Evolutionary conservation across 2,888 invertebrate genomes (phyloP).

Genomic region (Eristalinus sepulchralis): DNA sequence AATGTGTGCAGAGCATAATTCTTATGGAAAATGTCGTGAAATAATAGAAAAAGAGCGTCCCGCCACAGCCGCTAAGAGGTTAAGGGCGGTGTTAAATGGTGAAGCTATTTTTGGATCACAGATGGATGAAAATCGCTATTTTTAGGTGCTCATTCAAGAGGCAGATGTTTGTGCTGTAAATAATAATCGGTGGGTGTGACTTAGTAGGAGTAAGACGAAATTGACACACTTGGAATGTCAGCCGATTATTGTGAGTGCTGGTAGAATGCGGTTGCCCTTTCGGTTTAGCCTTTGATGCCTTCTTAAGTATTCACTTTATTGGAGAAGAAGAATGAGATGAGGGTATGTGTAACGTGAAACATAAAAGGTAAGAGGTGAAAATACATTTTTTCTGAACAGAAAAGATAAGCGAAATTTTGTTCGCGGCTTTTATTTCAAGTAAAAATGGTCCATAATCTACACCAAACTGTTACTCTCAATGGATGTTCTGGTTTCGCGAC

Average conservation of each 20-base stretch:
- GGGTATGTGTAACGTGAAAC: no score
- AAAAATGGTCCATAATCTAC: no score
- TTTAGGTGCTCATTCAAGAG: background rate
- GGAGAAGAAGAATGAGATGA: background rate
- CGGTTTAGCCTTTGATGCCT: no score
- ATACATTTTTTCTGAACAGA: no score
- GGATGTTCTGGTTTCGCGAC: no score
- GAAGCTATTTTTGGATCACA: background rate
- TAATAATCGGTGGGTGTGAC: background rate
- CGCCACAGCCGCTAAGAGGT: background rate
- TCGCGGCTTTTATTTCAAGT: no score
- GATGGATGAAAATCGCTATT: background rate
- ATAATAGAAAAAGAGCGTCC: background rate
- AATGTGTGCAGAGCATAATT: background rate
- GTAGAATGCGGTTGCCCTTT: background rate
- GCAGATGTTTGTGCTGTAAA: background rate
- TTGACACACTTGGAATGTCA: background rate
- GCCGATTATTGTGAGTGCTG: background rate
- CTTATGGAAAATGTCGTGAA: slow-evolving; percentile 18
- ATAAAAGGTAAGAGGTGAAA: no score
- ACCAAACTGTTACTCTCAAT: no score
- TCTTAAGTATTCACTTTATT: no score
- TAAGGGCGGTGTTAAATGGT: background rate
- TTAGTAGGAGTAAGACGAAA: background rate
- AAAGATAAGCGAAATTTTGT: no score